A percentile compares a stretch with the other conserved stretches of the same genome.
These are phyloP conservation scores for Petrocephalus microphthalmus DNA, from an alignment of 2,113 vertebrate species.

Conservation along the genomic window DNA sequence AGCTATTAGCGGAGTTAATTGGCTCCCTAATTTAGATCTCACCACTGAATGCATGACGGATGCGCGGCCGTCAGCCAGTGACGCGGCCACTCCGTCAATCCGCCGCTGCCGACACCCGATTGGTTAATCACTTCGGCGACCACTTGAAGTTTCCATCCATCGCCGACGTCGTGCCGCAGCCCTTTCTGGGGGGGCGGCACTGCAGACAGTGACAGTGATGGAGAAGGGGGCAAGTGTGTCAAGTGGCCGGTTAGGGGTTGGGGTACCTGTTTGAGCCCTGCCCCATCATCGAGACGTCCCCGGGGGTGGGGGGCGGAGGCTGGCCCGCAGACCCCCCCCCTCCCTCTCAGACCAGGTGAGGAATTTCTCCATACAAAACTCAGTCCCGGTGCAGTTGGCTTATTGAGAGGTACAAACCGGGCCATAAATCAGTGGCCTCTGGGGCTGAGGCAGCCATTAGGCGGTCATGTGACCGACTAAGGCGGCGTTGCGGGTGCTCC, in stretches of 20 bases:
- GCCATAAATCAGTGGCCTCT: constrained; percentile 43
- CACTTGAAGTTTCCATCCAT: constrained; percentile 57
- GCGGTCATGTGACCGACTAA: background rate
- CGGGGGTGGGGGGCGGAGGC: background rate
- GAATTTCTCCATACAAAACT: constrained; percentile 34
- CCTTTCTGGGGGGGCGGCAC: background rate
- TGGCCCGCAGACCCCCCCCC: background rate
- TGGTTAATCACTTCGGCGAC: constrained; percentile 64
- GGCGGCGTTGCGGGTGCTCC: background rate
- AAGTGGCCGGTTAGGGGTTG: background rate
- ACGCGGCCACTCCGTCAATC: constrained; percentile 90
- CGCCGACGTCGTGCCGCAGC: constrained; percentile 32
- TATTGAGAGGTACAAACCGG: constrained; percentile 39
- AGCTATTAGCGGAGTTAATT: constrained; percentile 99
- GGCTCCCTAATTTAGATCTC: constrained; percentile 99
- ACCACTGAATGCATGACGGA: constrained; percentile 96
- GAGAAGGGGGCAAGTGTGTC: background rate
- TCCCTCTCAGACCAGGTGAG: background rate
- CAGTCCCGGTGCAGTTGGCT: constrained; percentile 22
- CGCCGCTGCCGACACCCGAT: constrained; percentile 65
- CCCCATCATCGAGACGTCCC: background rate
- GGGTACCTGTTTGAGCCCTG: background rate
- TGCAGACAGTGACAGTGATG: background rate
- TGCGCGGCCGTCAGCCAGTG: constrained; percentile 78
- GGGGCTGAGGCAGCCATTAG: constrained; percentile 35